Base-by-base conservation (phyloP, 2,888 invertebrate species). In the Acrocera orbiculus region DNA sequence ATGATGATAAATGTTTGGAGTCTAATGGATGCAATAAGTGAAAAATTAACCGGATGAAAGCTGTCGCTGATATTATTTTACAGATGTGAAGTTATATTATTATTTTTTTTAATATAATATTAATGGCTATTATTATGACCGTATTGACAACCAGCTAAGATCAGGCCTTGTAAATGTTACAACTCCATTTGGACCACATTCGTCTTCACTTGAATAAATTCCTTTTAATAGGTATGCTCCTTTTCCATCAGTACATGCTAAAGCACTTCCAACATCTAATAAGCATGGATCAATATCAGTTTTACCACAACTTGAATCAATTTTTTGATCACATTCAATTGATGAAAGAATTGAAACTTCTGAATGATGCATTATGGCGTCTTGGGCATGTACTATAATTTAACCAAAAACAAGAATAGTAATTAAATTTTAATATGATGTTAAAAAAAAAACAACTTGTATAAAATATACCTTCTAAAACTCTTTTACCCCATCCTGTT, bases 401-500 rank as follows among this genome's bases (percentile, higher is more conserved):
- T 42, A 27, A 41, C 39, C 22, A 33, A 35, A 32, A 10, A 37
- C 25, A 17, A 15, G 19, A 29, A 38, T 22, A 33, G 19, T 34
- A 36, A n/a, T 6, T 26, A 28, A 30, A 24, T 30, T 13, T 27
- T 30, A 35, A 27, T 27, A 29, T n/a, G 20, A 23, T 17, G n/a
- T 38, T 23, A 6, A 10, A 14, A 22, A 27, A 11, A 11, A 7
- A 30, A 11, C 19, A n/a, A 28, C 24, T 16, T n/a, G 13, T 10
- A 19, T 13, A 28, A 34, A 28, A 7, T 9, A 16, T 62, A 85
- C 83, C 69, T 69, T 76, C 73, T 31, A 85, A 53, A 5, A 79
- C 74, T 42, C 69, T 66, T 53, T 83, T 81, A 44, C 83, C 83
- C 82, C 83, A 86, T 30, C 85, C 85, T 32, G 82, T 80, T 1